These are phyloP conservation scores for Julus scandinavius DNA, from an alignment of 2,888 invertebrate species.

Conservation along the genomic window DNA sequence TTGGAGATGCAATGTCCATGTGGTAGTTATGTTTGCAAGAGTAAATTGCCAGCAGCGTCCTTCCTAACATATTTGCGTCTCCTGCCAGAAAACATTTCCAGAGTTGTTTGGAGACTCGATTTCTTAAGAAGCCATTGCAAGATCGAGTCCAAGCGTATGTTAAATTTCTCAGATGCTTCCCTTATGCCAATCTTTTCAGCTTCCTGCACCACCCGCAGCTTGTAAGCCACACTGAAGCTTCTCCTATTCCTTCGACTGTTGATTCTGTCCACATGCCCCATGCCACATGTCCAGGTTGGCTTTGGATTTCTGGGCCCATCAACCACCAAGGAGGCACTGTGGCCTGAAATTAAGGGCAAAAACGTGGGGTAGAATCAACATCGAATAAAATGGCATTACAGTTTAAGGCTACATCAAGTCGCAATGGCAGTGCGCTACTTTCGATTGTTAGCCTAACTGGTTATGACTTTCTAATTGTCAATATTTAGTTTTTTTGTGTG, in stretches of 20 bases:
- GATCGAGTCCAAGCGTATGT: slow-evolving; percentile 53
- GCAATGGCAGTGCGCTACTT: background rate
- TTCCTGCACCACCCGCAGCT: slow-evolving; percentile 53
- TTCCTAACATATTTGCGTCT: slow-evolving; percentile 53
- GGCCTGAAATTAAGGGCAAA: slow-evolving; percentile 54
- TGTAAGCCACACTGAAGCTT: slow-evolving; percentile 55
- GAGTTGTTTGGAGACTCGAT: slow-evolving; percentile 48
- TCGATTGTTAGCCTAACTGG: background rate
- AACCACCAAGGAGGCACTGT: slow-evolving; percentile 49
- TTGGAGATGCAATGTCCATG: too few relatives aligned
- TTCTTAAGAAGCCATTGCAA: slow-evolving; percentile 53
- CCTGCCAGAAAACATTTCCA: slow-evolving; percentile 52
- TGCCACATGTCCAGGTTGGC: slow-evolving; percentile 43
- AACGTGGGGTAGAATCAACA: slow-evolving; percentile 54
- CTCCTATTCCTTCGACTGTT: slow-evolving; percentile 52
- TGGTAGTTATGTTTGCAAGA: background rate
- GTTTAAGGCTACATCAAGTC: background rate
- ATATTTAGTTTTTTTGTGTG: too few relatives aligned
- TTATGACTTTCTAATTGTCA: background rate
- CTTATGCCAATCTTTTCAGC: slow-evolving; percentile 48
- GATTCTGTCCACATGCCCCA: slow-evolving; percentile 46
- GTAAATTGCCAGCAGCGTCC: slow-evolving; percentile 13
- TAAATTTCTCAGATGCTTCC: slow-evolving; percentile 53
- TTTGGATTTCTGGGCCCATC: slow-evolving; percentile 70
- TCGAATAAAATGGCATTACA: background rate